Percentiles rank a stretch among this genome's conserved stretches.
phyloP scores from a whole-genome alignment of 2,113 vertebrate species.

The Sinocyclocheilus anophthalmus region DNA sequence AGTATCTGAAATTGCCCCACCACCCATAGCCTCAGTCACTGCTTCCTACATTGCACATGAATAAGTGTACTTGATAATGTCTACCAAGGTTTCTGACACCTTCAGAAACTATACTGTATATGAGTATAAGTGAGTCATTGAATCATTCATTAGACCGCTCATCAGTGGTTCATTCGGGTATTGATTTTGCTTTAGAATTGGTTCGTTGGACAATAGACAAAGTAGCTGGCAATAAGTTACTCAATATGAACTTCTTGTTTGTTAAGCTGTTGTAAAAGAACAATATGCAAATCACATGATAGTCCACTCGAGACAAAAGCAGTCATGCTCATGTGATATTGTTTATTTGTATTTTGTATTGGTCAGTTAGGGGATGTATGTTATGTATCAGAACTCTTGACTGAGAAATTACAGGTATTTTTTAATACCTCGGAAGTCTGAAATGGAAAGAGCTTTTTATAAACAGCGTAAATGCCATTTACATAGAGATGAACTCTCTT shows the following conservation, averaged over 20 bases:
- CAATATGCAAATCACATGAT: not conserved
- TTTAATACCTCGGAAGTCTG: not conserved
- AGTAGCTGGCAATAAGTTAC: not conserved
- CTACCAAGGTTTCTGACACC: not conserved
- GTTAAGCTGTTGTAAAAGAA: not conserved
- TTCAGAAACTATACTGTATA: not conserved
- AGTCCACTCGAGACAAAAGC: not conserved
- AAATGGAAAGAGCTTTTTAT: not conserved
- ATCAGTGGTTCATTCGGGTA: not conserved
- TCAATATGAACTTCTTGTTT: not conserved
- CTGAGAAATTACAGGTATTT: not conserved
- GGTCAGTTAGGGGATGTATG: not conserved
- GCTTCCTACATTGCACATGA: not conserved
- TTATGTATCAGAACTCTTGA: conserved; percentile 10
- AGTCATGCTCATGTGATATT: not conserved
- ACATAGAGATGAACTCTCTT: conserved; percentile 17
- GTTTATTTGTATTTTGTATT: not conserved
- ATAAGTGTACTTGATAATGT: not conserved
- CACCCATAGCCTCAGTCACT: not conserved
- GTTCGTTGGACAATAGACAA: not conserved
- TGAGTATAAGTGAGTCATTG: not conserved
- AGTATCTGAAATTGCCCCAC: not conserved
- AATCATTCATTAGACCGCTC: not conserved
- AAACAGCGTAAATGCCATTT: not conserved
- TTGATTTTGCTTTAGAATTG: not conserved